phyloP scores from a whole-genome alignment of 2,113 vertebrate genomes.

The Tachysurus vachellii region DNA sequence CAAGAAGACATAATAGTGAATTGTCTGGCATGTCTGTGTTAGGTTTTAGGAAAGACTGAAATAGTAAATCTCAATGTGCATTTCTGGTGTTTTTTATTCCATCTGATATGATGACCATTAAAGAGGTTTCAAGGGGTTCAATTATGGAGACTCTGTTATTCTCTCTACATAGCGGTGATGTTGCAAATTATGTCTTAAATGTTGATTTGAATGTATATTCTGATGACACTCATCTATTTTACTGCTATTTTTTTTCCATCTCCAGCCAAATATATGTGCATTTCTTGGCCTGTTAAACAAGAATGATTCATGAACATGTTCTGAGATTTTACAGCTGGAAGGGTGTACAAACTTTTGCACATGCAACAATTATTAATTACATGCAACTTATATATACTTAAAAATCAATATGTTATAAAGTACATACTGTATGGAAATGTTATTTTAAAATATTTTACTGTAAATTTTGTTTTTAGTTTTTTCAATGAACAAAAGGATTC shows the following conservation, averaged over 20 bases:
- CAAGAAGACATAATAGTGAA: neutral
- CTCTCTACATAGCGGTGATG: neutral
- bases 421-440: neutral
- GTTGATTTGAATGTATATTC: neutral
- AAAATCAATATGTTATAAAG: neutral
- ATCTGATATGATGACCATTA: neutral
- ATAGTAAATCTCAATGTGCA: neutral
- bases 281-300: too few relatives aligned
- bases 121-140: neutral
- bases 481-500: neutral
- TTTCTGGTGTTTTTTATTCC: neutral
- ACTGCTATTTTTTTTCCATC: neutral
- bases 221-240: neutral
- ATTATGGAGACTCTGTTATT: neutral
- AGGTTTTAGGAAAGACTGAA: neutral
- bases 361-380: neutral
- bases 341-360: neutral
- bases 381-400: neutral
- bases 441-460: too few relatives aligned
- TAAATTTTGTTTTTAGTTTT: neutral
- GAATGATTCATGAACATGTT: too few relatives aligned
- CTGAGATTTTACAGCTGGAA: neutral
- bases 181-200: neutral
- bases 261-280: neutral
- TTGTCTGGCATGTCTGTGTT: neutral